Base-by-base conservation (phyloP, 1,140 invertebrate species). In the Cataglyphis hispanica region DNA sequence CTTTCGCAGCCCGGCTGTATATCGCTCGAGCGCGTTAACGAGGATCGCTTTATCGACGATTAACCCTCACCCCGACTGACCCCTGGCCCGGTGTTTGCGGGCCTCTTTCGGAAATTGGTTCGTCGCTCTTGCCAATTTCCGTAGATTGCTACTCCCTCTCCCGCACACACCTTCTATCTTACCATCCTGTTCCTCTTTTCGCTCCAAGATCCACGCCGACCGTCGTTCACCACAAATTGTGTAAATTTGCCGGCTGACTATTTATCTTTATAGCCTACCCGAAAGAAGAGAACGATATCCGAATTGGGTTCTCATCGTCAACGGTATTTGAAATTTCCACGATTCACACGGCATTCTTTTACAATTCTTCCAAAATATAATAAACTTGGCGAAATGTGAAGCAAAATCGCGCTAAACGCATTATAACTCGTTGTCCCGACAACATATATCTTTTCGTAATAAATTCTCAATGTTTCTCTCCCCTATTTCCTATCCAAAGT, bases 81-180 rank as follows among this genome's bases (percentile, higher is more conserved):
- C 93, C 91, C 88, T 93, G 91, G 87, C 87, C 92, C 88, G 87
- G 89, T 94, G 90, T 94, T 93, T 93, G 93, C 92, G 86, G 90
- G 88, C 90, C 89, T 91, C 91, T 92, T 90, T 91, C 91, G 92
- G 91, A 93, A 94, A 94, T 94, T 94, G 94, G 93, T 94, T 94
- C 89, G 93, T 91, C 92, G 92, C 91, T 93, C 91, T 92, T 93
- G 91, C 93, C 94, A 95, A 94, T 95, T 95, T 94, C 93, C 93
- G 92, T 85, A 93, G 93, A 94, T 94, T 94, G 93, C 91, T 92
- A 88, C 87, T 64, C 87, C 88, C 75, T 22, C 70, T 70, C 27
- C 58, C 76, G 64, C 78, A 16, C 46, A n/a, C n/a, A n/a, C 16
- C 46, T 50, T 50, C 75, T 58, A 84, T 88, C 80, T 84, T 74